phyloP scores from a whole-genome alignment of 1,140 invertebrate genomes.

The Ooceraea biroi region DNA sequence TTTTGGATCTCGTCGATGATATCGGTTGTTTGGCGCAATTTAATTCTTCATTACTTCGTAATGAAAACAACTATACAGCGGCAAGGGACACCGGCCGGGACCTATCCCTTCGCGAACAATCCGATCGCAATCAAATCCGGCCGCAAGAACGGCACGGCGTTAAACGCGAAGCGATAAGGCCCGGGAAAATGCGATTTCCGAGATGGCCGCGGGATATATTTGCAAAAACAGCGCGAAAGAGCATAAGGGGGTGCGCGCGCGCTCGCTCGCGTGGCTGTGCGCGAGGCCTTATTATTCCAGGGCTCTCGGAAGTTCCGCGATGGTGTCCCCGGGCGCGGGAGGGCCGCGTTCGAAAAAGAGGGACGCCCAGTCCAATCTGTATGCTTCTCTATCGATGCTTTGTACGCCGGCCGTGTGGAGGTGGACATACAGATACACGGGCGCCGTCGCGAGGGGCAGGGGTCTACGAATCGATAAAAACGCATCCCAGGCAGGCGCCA shows the following conservation, averaged over 20 bases:
- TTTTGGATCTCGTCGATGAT: background rate
- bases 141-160: conserved; percentile 12
- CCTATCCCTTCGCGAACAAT: background rate
- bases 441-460: conserved; percentile 80
- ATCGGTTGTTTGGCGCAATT: background rate
- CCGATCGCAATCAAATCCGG: conserved; percentile 7
- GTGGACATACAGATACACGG: conserved; percentile 77
- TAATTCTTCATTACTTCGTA: background rate
- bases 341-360: conserved; percentile 81
- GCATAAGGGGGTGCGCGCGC: conserved; percentile 49
- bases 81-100: too few relatives aligned
- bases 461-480: conserved; percentile 87
- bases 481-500: conserved; percentile 86
- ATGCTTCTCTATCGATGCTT: conserved; percentile 85
- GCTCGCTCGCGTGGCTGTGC: too few relatives aligned
- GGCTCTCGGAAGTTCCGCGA: conserved; percentile 71
- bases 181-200: conserved; percentile 47
- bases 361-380: conserved; percentile 85
- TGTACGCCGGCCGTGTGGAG: conserved; percentile 79
- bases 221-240: conserved; percentile 50
- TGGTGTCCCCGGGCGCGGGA: conserved; percentile 67
- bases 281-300: conserved; percentile 71
- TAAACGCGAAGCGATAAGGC: conserved; percentile 46
- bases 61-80: too few relatives aligned
- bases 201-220: conserved; percentile 53